These are phyloP conservation scores for Morpho deidamia DNA, from an alignment of 2,888 invertebrate genomes.

Conservation along the genomic window DNA sequence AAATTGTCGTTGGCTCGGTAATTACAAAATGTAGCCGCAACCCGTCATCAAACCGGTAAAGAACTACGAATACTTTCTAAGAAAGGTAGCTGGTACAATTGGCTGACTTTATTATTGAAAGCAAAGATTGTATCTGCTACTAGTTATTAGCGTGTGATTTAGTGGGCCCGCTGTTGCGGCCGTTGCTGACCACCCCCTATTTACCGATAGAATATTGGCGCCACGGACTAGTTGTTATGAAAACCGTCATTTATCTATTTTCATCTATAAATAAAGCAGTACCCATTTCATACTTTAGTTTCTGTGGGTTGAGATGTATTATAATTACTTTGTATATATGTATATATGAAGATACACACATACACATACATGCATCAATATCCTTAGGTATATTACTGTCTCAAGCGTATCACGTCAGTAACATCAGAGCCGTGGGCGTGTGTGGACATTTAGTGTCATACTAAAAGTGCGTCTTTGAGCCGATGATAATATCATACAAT, in stretches of 20 bases:
- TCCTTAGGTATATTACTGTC: no score
- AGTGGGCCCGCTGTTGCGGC: conserved; percentile 43
- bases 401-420: no score
- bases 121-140: conserved; percentile 64
- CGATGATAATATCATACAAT: no score
- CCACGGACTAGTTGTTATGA: conserved; percentile 31
- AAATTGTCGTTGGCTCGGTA: conserved; percentile 53
- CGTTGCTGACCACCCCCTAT: conserved; percentile 55
- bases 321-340: no score
- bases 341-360: no score
- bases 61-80: conserved; percentile 59
- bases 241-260: conserved; percentile 32
- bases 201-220: conserved; percentile 51
- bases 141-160: conserved; percentile 73
- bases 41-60: conserved; percentile 49
- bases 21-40: conserved; percentile 44
- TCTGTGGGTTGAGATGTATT: no score
- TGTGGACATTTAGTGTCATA: no score
- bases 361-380: no score
- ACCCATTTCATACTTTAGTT: no score
- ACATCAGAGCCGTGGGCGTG: no score
- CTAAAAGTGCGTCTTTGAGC: no score
- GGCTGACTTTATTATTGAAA: conserved; percentile 71
- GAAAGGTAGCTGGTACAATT: conserved; percentile 56
- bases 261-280: conserved; percentile 19